Evolutionary conservation across 2,888 invertebrate genomes (phyloP), one percentile per base, ranked within the genome.

Genomic region (Pemphredon lugubris): DNA sequence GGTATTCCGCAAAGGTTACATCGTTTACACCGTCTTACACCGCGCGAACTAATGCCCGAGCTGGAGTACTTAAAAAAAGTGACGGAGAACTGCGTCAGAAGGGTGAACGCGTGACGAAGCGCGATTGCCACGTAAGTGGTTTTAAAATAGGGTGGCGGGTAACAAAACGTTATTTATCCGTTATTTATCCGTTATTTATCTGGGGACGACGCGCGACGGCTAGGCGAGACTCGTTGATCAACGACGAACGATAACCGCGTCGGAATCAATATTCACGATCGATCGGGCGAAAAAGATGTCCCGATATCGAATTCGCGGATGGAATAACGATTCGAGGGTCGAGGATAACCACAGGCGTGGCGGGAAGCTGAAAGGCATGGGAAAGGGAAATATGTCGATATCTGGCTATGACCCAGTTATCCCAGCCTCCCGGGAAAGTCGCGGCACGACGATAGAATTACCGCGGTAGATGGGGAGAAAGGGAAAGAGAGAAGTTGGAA

Each of bases 361-460:
- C 16, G 55, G 50, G 65, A 47, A 30, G 40, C 51, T 45, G 42
- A 55, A 69, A 48, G 54, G 51, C 50, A 32, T 44, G 59, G 75
- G 72, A 47, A 63, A 68, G 70, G 48, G 66, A 77, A 80, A 77
- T 81, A 82, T 79, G 81, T 84, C 84, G 83, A 83, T 84, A 84
- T 81, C 81, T 82, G 75, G 77, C 80, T 76, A 60, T 83, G 84
- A 84, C 83, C 86, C 59, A 84, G 83, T 84, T 83, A 74, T 78
- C 77, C 79, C 73, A 71, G 78, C 69, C 76, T 81, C 84, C 85
- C 84, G 83, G 86, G 84, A 80, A 78, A 76, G 75, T 78, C 71
- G 77, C 59, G 69, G 63, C 71, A 65, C 68, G 45, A 23, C 59
- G 64, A 66, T 47, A 16, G 44, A 51, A 16, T 48, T 40, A 20